These are phyloP conservation scores for Belonocnema kinseyi DNA, from an alignment of 1,140 invertebrate genomes.

Conservation along the genomic window DNA sequence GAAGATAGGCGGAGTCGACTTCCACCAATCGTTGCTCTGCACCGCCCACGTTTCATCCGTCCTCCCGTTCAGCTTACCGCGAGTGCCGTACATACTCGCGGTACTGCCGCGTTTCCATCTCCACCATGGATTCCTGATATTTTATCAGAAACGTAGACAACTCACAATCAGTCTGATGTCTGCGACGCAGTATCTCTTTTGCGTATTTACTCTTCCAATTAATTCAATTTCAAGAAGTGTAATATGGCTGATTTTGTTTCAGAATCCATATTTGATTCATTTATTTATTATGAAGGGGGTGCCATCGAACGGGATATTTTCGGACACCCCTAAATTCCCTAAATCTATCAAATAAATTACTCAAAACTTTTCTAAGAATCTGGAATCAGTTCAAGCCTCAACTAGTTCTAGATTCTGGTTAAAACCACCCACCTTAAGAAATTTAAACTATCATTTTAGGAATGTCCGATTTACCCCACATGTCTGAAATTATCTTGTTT, in stretches of 20 bases:
- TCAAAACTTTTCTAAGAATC: no score
- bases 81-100: conserved; percentile 44
- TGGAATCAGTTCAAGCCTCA: no score
- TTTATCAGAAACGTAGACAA: not conserved
- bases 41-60: conserved; percentile 68
- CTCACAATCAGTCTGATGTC: not conserved
- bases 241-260: not conserved
- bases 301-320: no score
- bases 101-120: conserved; percentile 47
- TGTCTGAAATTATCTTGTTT: no score
- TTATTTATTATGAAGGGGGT: no score
- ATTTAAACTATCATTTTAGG: no score
- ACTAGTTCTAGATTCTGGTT: no score
- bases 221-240: not conserved
- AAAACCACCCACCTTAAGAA: no score
- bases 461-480: no score
- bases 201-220: not conserved
- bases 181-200: conserved; percentile 22
- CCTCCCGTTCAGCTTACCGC: conserved; percentile 62
- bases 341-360: no score
- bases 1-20: conserved; percentile 71
- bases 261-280: no score
- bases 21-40: conserved; percentile 70
- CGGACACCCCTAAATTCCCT: no score
- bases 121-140: not conserved